Conservation (phyloP, 2,888 invertebrate genomes). For the Argyresthia goedartella region DNA sequence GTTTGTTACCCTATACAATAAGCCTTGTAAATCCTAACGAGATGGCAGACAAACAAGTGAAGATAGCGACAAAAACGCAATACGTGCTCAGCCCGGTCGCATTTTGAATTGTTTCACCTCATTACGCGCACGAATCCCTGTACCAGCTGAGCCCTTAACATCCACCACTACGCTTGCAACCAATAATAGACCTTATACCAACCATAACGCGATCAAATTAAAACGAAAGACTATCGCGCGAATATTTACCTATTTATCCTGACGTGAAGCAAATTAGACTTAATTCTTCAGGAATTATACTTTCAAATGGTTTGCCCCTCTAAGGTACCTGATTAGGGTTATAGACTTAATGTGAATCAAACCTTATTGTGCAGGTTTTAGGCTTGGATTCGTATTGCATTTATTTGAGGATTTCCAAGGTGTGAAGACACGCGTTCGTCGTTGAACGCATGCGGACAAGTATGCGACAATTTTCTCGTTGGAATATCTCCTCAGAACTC, state of each 20-base stretch:
- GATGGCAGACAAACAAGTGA: slow-evolving; percentile 7
- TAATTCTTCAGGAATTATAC: slow-evolving; percentile 45
- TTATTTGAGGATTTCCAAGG: slow-evolving; percentile 23
- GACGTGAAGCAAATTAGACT: slow-evolving; percentile 50
- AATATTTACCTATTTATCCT: background rate
- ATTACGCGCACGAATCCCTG: slow-evolving; percentile 48
- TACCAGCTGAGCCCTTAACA: slow-evolving; percentile 8
- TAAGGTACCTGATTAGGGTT: slow-evolving; percentile 16
- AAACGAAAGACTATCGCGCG: background rate
- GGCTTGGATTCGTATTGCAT: slow-evolving; percentile 17
- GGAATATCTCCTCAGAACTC: slow-evolving; percentile 28
- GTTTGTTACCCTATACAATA: too few relatives aligned
- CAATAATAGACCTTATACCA: background rate
- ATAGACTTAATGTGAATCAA: background rate
- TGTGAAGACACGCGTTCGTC: slow-evolving; percentile 46
- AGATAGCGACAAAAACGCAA: slow-evolving; percentile 21
- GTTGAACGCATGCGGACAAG: slow-evolving; percentile 23
- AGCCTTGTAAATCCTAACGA: slow-evolving; percentile 1
- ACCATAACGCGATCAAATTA: background rate
- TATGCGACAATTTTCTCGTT: slow-evolving; percentile 59
- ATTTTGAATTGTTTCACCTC: slow-evolving; percentile 59
- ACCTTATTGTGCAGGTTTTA: background rate
- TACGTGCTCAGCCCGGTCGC: slow-evolving; percentile 31
- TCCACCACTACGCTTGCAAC: background rate
- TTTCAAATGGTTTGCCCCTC: slow-evolving; percentile 47